Evolutionary conservation across 2,888 invertebrate species (phyloP).

Genomic region (Pristionchus exspectatus): DNA sequence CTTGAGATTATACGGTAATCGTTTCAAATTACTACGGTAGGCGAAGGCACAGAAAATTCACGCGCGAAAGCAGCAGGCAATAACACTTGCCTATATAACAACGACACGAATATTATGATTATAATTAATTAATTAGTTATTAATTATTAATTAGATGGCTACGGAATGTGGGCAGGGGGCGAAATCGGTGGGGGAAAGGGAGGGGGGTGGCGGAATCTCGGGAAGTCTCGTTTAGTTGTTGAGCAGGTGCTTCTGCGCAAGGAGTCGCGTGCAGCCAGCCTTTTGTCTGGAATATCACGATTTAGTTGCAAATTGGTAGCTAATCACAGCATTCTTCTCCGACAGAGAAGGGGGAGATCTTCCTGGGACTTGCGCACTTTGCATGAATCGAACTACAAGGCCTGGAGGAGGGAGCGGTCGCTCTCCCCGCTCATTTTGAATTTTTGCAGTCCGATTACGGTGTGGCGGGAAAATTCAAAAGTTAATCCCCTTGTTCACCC

Average conservation of each 20-base stretch:
- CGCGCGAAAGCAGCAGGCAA: slow-evolving; percentile 26
- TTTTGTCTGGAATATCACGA: slow-evolving; percentile 66
- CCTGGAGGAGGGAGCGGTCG: too few relatives aligned
- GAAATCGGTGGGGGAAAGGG: background rate
- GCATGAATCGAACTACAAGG: too few relatives aligned
- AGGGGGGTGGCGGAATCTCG: background rate
- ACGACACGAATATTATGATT: background rate
- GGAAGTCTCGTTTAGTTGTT: slow-evolving; percentile 55
- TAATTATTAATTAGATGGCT: slow-evolving; percentile 12
- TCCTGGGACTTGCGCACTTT: too few relatives aligned
- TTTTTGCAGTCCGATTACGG: too few relatives aligned
- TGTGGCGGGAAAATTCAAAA: too few relatives aligned
- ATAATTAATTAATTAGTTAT: slow-evolving; percentile 8
- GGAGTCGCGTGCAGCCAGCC: slow-evolving; percentile 74
- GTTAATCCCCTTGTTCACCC: too few relatives aligned
- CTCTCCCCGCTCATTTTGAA: too few relatives aligned
- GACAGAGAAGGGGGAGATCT: too few relatives aligned
- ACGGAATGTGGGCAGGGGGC: slow-evolving; percentile 28
- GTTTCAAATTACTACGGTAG: slow-evolving; percentile 2
- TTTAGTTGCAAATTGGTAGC: too few relatives aligned
- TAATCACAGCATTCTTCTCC: too few relatives aligned
- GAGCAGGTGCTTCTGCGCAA: slow-evolving; percentile 71
- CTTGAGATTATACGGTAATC: slow-evolving; percentile 42
- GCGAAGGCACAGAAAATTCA: slow-evolving; percentile 24
- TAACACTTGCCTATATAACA: slow-evolving; percentile 27